Evolutionary conservation across 2,797 vertebrate species (phyloP), one percentile per base, ranked within the genome.

Genomic region (Cercopithecus hamlyni): DNA sequence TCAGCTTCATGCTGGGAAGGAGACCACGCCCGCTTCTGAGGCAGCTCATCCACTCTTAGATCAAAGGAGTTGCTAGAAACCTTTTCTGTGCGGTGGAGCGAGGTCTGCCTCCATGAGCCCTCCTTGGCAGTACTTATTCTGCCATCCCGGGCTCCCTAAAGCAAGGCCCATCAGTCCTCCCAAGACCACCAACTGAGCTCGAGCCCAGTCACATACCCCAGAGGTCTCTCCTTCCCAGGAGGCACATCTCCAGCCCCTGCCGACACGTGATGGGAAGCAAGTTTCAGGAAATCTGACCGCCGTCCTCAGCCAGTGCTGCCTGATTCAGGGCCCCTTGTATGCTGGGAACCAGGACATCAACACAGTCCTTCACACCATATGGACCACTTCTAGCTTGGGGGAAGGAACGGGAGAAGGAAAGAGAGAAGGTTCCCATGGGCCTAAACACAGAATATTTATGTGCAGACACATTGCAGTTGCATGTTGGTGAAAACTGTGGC

Each of bases 11-110:
- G 67, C 36, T 20, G 20, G 33, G 58, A 39, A 67, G 24, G 50
- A 55, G 27, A 15, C 20, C n/a, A 73, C 20, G 1, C 30, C 36
- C 5, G 3, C 86, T 84, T 36, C 70, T 45, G 45, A 73, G 48
- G 36, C 50, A 8, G 33, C 24, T 9, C 27, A 1, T 79, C 77
- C 39, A 1, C 55, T 61, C 48, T 20, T 30, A 17, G 4, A 11
- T 22, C 48, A 33, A 12, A 77, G 39, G 33, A 41, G 19, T 1
- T 0, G 22, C 45, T 8, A n/a, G 72, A 36, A 3, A 4, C 1
- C 1, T 41, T 52, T 67, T 5, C 52, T 1, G 0, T 5, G 10
- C 0, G 1, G 20, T 14, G 4, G 17, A 7, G 52, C 20, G 6
- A n/a, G 20, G n/a, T 14, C 27, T 17, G 6, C 41, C 39, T 43